Evolutionary conservation across 1,140 invertebrate species (phyloP).

Genomic region (Apis mellifera): DNA sequence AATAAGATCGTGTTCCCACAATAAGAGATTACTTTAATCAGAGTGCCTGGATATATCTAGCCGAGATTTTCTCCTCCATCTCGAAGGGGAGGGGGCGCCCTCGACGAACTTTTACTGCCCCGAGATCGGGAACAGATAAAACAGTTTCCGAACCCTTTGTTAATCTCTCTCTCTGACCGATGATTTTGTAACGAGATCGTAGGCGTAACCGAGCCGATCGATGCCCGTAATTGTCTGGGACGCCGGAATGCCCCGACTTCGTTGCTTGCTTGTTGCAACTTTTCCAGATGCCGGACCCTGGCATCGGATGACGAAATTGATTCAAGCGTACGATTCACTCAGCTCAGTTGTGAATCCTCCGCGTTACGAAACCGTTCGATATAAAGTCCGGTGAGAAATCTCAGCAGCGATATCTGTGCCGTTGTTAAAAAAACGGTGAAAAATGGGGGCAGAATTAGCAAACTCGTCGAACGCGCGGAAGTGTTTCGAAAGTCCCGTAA

Average conservation of each 20-base stretch:
- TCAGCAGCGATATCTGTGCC: background rate
- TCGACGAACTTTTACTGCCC: conserved; percentile 49
- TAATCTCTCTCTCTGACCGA: conserved; percentile 61
- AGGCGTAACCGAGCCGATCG: conserved; percentile 64
- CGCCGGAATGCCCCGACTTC: conserved; percentile 47
- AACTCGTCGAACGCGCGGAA: conserved; percentile 18
- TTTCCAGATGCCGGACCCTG: conserved; percentile 32
- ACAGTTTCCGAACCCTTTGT: conserved; percentile 62
- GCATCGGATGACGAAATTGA: conserved; percentile 54
- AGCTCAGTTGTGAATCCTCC: conserved; percentile 26
- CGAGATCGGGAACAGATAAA: conserved; percentile 59
- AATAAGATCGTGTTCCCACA: too few species aligned
- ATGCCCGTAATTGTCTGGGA: conserved; percentile 66
- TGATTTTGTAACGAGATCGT: conserved; percentile 67
- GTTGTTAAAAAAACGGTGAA: background rate
- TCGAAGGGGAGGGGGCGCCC: background rate
- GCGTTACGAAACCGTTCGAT: background rate
- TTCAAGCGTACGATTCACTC: conserved; percentile 20
- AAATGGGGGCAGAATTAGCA: background rate
- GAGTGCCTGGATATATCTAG: background rate
- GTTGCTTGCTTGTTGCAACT: conserved; percentile 67
- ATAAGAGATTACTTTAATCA: too few species aligned
- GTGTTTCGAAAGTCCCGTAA: conserved; percentile 23
- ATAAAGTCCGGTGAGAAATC: too few species aligned
- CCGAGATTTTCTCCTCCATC: conserved; percentile 21